Percentiles rank a stretch among this genome's conserved stretches.
phyloP scores from a whole-genome alignment of 2,797 vertebrate species.

The Mallotus villosus region DNA sequence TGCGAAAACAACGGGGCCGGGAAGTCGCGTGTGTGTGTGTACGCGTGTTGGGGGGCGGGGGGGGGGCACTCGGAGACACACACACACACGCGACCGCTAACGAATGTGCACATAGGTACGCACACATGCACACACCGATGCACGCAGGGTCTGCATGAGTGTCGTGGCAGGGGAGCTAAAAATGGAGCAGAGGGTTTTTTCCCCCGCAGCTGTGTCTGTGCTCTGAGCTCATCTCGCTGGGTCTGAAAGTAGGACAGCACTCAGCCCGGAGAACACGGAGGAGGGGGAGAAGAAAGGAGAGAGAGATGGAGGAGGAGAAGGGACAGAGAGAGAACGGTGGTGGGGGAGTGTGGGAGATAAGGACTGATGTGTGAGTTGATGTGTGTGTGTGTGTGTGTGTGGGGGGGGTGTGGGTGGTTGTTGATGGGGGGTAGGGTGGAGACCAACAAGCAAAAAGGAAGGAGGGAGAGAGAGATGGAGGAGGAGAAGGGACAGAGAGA shows the following conservation, averaged over 20 bases:
- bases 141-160: slow-evolving; percentile 24
- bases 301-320: neutral
- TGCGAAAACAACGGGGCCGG: slow-evolving; percentile 24
- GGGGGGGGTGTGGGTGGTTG: no score
- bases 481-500: slow-evolving; percentile 19
- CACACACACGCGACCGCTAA: slow-evolving; percentile 24
- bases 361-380: neutral
- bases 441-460: no score
- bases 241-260: slow-evolving; percentile 76
- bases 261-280: slow-evolving; percentile 52
- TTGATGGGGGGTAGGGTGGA: no score
- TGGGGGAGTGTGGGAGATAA: neutral
- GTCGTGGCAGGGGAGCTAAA: slow-evolving; percentile 62
- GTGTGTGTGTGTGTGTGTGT: no score
- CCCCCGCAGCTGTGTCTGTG: slow-evolving; percentile 71
- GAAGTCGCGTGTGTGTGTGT: neutral
- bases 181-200: slow-evolving; percentile 65
- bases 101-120: slow-evolving; percentile 29
- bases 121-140: slow-evolving; percentile 2
- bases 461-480: neutral
- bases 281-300: slow-evolving; percentile 22
- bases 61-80: neutral
- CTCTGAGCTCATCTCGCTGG: slow-evolving; percentile 64
- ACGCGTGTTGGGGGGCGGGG: no score
- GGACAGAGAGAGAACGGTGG: neutral